Evolutionary conservation across 2,113 vertebrate species (phyloP).

Genomic region (Ondatra zibethicus): DNA sequence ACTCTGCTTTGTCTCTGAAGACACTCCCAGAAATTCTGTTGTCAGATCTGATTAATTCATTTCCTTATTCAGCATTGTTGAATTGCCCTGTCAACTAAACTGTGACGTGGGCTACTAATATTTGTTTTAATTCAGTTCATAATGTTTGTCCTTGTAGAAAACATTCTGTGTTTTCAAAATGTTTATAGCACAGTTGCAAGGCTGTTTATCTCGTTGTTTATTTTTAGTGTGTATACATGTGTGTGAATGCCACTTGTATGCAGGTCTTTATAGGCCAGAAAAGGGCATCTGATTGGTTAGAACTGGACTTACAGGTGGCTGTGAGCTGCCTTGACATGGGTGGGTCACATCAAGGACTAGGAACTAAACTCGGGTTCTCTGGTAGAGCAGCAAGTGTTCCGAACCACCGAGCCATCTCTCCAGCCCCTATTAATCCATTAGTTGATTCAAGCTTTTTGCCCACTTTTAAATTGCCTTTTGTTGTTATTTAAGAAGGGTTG

Average conservation of each 20-base stretch:
- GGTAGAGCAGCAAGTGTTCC: not conserved
- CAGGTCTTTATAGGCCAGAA: not conserved
- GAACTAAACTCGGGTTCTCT: not conserved
- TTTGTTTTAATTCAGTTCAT: slow-evolving; percentile 24
- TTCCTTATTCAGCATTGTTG: not conserved
- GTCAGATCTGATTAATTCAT: slow-evolving; percentile 19
- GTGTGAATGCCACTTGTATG: not conserved
- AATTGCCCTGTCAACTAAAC: not conserved
- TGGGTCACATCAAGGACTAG: not conserved
- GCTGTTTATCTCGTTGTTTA: not conserved
- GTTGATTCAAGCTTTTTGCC: not conserved
- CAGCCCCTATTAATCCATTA: not conserved
- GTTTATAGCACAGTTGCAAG: not conserved
- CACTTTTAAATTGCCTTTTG: not conserved
- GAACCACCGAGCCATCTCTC: not conserved
- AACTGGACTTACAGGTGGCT: not conserved
- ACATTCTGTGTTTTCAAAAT: not conserved
- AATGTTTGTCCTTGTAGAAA: not conserved
- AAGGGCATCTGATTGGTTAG: not conserved
- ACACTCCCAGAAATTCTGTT: not conserved
- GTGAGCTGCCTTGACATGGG: not conserved
- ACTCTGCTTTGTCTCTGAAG: not conserved
- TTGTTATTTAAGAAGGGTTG: not conserved
- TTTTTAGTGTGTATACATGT: not conserved
- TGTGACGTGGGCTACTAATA: not conserved